phyloP scores from a whole-genome alignment of 1,140 invertebrate genomes.

The Belonocnema kinseyi region DNA sequence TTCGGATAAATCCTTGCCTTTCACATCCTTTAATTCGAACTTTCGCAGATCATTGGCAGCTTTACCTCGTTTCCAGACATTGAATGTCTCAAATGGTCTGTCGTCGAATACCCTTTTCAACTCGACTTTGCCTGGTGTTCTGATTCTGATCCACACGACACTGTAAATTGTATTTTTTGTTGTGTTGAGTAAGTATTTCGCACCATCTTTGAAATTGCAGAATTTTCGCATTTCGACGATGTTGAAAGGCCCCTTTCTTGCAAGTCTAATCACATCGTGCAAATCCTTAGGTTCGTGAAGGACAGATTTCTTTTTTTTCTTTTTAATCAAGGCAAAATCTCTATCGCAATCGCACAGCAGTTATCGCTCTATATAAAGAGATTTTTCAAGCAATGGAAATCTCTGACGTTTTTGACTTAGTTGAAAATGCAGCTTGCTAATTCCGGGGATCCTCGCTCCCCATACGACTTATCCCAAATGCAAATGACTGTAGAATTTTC shows the following conservation, averaged over 20 bases:
- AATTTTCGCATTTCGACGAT: not conserved
- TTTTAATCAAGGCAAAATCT: not conserved
- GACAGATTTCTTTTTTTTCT: too few relatives aligned
- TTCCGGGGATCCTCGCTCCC: too few relatives aligned
- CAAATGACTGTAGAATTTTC: too few relatives aligned
- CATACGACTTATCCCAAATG: too few relatives aligned
- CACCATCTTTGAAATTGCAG: constrained; percentile 15
- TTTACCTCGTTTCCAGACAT: not conserved
- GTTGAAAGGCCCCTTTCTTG: not conserved
- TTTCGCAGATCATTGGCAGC: not conserved
- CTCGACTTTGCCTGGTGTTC: not conserved
- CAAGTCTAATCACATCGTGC: too few relatives aligned
- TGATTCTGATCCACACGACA: not conserved
- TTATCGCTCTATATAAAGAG: not conserved
- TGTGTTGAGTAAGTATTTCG: not conserved
- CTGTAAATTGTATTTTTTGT: not conserved
- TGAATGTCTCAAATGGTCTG: too few relatives aligned
- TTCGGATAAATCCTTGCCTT: not conserved
- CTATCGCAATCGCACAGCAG: not conserved
- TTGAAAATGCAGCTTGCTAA: too few relatives aligned
- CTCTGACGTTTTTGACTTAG: not conserved
- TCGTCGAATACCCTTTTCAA: too few relatives aligned
- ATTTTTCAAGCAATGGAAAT: not conserved
- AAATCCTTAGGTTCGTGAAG: too few relatives aligned
- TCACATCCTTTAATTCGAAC: constrained; percentile 3